Evolutionary conservation across 2,113 vertebrate species (phyloP).

Genomic region (Probosciger aterrimus): DNA sequence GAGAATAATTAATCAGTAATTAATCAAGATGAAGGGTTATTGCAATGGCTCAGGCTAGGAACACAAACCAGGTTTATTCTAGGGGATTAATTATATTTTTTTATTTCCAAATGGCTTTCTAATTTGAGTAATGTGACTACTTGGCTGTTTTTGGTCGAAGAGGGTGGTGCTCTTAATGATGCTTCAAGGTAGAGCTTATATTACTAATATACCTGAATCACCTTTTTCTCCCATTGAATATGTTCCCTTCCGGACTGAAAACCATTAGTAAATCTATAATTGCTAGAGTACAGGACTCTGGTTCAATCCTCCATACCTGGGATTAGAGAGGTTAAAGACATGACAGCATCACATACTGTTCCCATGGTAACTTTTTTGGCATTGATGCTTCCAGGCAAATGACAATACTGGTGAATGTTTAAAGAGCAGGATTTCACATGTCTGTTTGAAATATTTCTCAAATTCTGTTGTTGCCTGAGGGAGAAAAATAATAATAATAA

Average conservation of each 20-base stretch:
- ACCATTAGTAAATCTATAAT: not conserved
- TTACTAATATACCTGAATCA: not conserved
- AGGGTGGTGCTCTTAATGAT: not conserved
- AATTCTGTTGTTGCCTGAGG: not conserved
- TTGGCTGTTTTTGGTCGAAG: not conserved
- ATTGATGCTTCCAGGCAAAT: slow-evolving; percentile 7
- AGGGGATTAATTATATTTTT: not conserved
- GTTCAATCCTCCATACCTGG: not conserved
- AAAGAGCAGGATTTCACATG: not conserved
- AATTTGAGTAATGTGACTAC: not conserved
- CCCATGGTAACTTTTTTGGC: slow-evolving; percentile 53
- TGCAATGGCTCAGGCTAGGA: not conserved
- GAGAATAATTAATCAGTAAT: not conserved
- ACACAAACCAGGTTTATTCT: not conserved
- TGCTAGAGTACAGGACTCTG: not conserved
- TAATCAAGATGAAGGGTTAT: not conserved
- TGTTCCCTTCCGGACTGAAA: not conserved
- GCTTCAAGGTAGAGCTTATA: not conserved
- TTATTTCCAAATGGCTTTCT: not conserved
- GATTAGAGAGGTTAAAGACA: not conserved
- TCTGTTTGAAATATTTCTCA: not conserved
- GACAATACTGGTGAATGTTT: not conserved
- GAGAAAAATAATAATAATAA: not conserved
- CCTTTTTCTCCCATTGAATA: not conserved
- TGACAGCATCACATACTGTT: not conserved